phyloP scores from a whole-genome alignment of 2,797 vertebrate species.

The Pipistrellus pipistrellus region DNA sequence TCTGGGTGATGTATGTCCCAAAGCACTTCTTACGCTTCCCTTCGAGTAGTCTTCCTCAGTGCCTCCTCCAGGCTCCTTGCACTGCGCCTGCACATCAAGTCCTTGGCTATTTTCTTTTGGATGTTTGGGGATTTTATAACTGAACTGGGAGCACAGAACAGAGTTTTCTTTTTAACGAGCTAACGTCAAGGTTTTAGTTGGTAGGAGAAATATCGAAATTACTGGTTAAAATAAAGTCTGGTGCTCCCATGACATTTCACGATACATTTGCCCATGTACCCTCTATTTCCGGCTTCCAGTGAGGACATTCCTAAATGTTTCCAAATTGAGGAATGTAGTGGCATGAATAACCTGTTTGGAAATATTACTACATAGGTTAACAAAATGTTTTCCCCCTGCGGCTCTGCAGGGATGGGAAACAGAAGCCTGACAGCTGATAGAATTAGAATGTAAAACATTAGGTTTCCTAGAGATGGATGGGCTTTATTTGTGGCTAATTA shows the following conservation, averaged over 20 bases:
- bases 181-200: neutral
- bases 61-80: rapidly evolving
- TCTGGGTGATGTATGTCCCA: neutral
- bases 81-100: neutral
- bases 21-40: neutral
- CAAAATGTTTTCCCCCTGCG: slow-evolving; percentile 12
- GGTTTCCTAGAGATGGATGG: slow-evolving; percentile 60
- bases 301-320: slow-evolving; percentile 1
- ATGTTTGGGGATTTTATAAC: neutral
- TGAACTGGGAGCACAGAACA: neutral
- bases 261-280: neutral
- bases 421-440: slow-evolving; percentile 54
- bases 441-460: slow-evolving; percentile 59
- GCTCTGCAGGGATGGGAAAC: neutral
- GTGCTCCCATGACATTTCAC: neutral
- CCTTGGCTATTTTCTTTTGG: neutral
- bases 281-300: neutral
- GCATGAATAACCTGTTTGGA: slow-evolving; percentile 16
- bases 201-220: slow-evolving; percentile 23
- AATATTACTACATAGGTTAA: slow-evolving; percentile 26
- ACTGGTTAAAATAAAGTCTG: slow-evolving; percentile 14
- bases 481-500: slow-evolving; percentile 77
- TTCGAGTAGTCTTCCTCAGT: neutral
- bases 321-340: neutral
- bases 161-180: slow-evolving; percentile 37